phyloP scores from a whole-genome alignment of 2,888 invertebrate genomes.

The Oscheius sp. region DNA sequence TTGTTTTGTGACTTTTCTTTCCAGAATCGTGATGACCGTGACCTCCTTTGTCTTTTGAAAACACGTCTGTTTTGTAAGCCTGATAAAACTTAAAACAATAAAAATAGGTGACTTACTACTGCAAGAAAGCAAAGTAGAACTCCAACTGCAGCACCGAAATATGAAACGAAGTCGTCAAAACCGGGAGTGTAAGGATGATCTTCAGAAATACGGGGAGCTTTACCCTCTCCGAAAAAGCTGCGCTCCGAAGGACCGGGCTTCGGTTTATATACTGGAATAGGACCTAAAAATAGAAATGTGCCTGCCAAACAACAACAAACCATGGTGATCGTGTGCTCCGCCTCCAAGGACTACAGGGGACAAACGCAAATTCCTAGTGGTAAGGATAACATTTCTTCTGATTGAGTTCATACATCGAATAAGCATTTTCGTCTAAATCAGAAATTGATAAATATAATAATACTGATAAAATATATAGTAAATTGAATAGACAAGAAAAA shows the following conservation, averaged over 20 bases:
- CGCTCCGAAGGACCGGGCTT: conserved; percentile 40
- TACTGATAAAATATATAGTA: background rate
- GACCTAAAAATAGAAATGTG: conserved; percentile 39
- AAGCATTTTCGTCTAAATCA: conserved; percentile 11
- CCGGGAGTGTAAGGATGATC: conserved; percentile 40
- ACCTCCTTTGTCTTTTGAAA: conserved; percentile 12
- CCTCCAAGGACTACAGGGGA: conserved; percentile 37
- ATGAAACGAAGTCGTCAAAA: conserved; percentile 36
- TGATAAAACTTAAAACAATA: background rate
- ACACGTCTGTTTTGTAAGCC: conserved; percentile 16
- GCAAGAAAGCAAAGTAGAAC: conserved; percentile 47
- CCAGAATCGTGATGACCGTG: conserved; percentile 18
- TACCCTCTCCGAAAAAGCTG: conserved; percentile 15
- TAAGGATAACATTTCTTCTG: background rate
- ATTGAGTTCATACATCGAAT: conserved; percentile 1
- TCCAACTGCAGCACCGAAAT: conserved; percentile 44
- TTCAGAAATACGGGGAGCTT: conserved; percentile 14
- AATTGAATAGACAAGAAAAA: background rate
- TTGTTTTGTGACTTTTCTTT: conserved; percentile 4
- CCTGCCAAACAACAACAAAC: conserved; percentile 5
- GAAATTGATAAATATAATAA: background rate
- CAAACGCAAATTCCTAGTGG: conserved; percentile 31
- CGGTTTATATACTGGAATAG: conserved; percentile 43
- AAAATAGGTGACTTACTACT: conserved; percentile 33
- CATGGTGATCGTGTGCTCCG: conserved; percentile 40